These are phyloP conservation scores for Prenolepis imparis DNA, from an alignment of 2,888 invertebrate genomes.

Conservation along the genomic window DNA sequence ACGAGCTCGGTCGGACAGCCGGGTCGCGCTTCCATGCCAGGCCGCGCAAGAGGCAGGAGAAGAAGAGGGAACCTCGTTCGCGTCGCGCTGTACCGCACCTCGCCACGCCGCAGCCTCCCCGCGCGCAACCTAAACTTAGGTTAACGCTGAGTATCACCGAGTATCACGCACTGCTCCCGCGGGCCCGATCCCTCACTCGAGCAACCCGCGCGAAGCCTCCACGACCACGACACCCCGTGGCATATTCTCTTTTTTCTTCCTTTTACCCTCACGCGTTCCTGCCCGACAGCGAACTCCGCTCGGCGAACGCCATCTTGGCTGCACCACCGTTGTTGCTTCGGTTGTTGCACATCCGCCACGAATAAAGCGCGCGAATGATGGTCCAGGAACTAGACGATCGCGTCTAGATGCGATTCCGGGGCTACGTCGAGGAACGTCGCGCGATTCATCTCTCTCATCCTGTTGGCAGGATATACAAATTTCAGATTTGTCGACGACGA, in stretches of 20 bases:
- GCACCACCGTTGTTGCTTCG: constrained; percentile 73
- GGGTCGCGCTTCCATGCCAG: constrained; percentile 63
- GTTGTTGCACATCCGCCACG: constrained; percentile 65
- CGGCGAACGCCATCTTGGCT: constrained; percentile 82
- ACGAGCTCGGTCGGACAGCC: constrained; percentile 66
- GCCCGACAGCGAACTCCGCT: constrained; percentile 77
- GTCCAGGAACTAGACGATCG: background rate
- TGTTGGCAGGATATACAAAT: background rate
- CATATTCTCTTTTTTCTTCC: constrained; percentile 74
- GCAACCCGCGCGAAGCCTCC: constrained; percentile 74
- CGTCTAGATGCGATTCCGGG: background rate
- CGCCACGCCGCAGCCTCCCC: background rate
- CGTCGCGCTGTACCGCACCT: constrained; percentile 3
- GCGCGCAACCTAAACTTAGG: constrained; percentile 42
- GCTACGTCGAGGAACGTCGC: background rate
- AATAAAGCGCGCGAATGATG: constrained; percentile 64
- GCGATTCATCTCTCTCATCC: background rate
- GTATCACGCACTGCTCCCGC: constrained; percentile 24
- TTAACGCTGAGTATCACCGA: constrained; percentile 35
- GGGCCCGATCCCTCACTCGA: constrained; percentile 58
- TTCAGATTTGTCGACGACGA: background rate
- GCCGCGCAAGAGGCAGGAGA: constrained; percentile 13
- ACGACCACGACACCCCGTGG: constrained; percentile 74
- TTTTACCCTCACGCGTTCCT: constrained; percentile 74
- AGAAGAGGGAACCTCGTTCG: background rate